Evolutionary conservation across 2,113 vertebrate species (phyloP).

Genomic region (Marmota flaviventris): DNA sequence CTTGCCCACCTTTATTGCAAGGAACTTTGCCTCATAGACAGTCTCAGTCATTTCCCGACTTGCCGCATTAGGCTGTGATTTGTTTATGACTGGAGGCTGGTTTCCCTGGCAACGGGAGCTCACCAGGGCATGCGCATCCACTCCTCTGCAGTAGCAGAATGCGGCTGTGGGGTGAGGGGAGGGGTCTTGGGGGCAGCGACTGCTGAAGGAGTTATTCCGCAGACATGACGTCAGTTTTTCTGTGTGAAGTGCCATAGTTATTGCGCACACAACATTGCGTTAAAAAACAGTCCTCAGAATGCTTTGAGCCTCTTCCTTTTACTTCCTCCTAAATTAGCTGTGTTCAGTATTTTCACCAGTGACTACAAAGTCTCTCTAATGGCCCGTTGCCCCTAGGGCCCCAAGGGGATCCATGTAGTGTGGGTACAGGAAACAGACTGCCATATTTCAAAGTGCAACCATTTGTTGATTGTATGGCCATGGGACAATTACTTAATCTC

Average conservation of each 20-base stretch:
- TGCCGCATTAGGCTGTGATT: conserved; percentile 50
- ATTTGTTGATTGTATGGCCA: not conserved
- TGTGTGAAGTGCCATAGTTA: not conserved
- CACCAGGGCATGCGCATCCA: not conserved
- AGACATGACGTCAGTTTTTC: conserved; percentile 34
- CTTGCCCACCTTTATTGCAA: not conserved
- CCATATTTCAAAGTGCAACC: not conserved
- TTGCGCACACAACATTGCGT: not conserved
- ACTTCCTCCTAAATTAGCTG: not conserved
- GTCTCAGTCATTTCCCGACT: conserved; percentile 60
- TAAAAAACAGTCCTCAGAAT: not conserved
- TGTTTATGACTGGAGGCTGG: conserved; percentile 70
- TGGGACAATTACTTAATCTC: not conserved
- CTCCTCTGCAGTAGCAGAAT: conserved; percentile 60
- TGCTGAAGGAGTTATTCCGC: not conserved
- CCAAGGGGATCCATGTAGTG: not conserved
- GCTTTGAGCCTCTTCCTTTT: not conserved
- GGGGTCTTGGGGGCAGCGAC: not conserved
- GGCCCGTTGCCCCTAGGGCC: not conserved
- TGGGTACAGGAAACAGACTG: not conserved
- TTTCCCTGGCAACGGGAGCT: conserved; percentile 73
- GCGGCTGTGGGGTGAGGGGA: not conserved
- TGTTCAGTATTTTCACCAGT: not conserved
- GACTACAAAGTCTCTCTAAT: not conserved
- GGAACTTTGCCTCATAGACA: conserved; percentile 15